phyloP scores from a whole-genome alignment of 2,888 invertebrate species.

The Lasioglossum oenotherae region DNA sequence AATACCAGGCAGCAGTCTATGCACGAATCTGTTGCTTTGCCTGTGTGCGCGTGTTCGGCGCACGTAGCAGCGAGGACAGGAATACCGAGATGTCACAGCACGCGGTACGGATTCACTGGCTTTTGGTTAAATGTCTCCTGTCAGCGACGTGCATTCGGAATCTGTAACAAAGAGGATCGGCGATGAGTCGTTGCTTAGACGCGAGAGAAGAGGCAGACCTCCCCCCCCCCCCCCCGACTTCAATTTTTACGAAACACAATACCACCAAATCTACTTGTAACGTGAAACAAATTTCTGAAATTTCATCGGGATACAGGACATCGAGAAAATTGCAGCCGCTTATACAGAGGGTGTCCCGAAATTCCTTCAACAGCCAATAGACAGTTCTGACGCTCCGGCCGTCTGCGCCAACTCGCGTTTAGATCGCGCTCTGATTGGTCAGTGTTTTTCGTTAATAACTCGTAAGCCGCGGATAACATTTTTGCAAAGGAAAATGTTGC shows the following conservation, averaged over 20 bases:
- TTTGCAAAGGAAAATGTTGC: too few species aligned
- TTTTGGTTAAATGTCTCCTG: conserved; percentile 68
- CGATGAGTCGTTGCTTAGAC: neutral
- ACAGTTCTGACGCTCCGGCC: too few species aligned
- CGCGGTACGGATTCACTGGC: conserved; percentile 58
- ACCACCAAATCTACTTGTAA: neutral
- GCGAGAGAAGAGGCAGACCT: neutral
- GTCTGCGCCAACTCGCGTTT: too few species aligned
- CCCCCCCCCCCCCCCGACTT: too few species aligned
- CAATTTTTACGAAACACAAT: neutral
- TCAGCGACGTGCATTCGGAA: conserved; percentile 66
- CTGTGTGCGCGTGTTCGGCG: conserved; percentile 8
- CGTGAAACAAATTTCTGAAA: neutral
- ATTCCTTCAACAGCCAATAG: too few species aligned
- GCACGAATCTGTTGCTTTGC: conserved; percentile 43
- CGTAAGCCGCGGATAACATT: too few species aligned
- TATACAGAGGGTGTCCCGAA: too few species aligned
- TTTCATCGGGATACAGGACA: neutral
- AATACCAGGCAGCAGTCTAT: conserved; percentile 39
- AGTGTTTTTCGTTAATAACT: too few species aligned
- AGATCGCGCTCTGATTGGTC: too few species aligned
- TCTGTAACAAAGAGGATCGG: conserved; percentile 57
- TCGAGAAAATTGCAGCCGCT: neutral
- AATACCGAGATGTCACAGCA: conserved; percentile 55
- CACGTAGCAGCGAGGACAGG: conserved; percentile 26